Base-by-base conservation (phyloP, 2,888 invertebrate species). In the Parapristionchus giblindavisi region DNA sequence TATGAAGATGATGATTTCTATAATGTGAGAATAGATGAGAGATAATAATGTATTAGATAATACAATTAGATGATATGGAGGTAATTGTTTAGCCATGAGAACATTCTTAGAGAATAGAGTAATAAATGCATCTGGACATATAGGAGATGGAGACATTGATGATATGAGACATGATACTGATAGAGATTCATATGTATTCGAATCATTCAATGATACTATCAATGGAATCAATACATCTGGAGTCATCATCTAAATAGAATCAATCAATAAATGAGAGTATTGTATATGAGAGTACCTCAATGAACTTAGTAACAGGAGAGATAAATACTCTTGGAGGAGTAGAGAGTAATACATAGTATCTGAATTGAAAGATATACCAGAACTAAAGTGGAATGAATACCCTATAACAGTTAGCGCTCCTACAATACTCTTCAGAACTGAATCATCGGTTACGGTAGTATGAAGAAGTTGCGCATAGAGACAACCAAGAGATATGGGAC, bases 51-150 rank as follows among this genome's bases (percentile, higher is more conserved):
- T n/a, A n/a, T n/a, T n/a, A n/a, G n/a, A n/a, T n/a, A n/a, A n/a
- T n/a, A 73, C 73, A 21, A 73, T 61, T 14, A 73, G 73, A 51
- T 73, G 73, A 21, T 27, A 36, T 27, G 60, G 73, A 60, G 73
- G 60, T 8, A 73, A 61, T 32, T 43, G 43, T 24, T 73, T 73
- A 17, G 73, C 73, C 73, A 73, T 60, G 34, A 73, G 51, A 4
- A 73, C 73, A 52, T 38, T 34, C 51, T 73, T 73, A 8, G 36
- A 27, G 61, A 48, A 73, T 29, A 73, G 73, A 61, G 36, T 56
- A 38, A 71, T 21, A 56, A 71, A 56, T 36, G 38, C 34, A 56
- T 54, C 54, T 36, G 70, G 70, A 56, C 70, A 71, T 14, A 40
- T 54, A 52, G 27, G 65, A 34, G 68, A 52, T n/a, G 34, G 24